Percentiles rank a stretch among this genome's conserved stretches.
Conservation (phyloP, 2,888 invertebrate genomes). For the Heliconius ismenius region DNA sequence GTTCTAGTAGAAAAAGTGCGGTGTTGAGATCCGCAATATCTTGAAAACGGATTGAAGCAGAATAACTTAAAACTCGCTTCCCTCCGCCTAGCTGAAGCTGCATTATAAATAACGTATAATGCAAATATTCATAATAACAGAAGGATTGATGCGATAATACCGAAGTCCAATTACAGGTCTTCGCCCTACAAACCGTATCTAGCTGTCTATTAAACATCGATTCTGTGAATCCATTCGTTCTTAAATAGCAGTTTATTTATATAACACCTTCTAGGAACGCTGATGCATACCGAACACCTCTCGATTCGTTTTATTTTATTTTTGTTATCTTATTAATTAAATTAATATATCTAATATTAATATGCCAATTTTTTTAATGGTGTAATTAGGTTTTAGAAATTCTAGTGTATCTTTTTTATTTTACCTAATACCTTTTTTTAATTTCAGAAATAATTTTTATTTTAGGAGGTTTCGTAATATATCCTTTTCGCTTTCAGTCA, state of each 20-base stretch:
- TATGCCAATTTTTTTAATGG: too few relatives aligned
- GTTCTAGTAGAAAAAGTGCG: background rate
- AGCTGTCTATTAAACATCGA: conserved; percentile 12
- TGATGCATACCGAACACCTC: conserved; percentile 25
- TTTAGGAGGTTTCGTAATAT: too few relatives aligned
- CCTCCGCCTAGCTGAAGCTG: too few relatives aligned
- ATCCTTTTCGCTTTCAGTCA: too few relatives aligned
- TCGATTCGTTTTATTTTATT: conserved; percentile 28
- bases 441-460: too few relatives aligned
- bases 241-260: conserved; percentile 32
- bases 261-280: conserved; percentile 34
- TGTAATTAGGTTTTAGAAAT: too few relatives aligned
- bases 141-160: conserved; percentile 13
- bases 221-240: conserved; percentile 26
- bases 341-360: background rate
- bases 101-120: background rate
- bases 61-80: background rate
- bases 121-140: conserved; percentile 13
- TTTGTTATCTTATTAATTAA: conserved; percentile 7
- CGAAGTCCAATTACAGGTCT: conserved; percentile 24
- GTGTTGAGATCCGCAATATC: background rate
- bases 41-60: background rate
- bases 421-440: too few relatives aligned
- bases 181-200: conserved; percentile 19
- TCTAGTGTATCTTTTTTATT: too few relatives aligned